Evolutionary conservation across 37 sponge, comb jelly and placozoan genomes (phyloP), one percentile per base, ranked within the genome.

Genomic region (Spongilla lacustris): DNA sequence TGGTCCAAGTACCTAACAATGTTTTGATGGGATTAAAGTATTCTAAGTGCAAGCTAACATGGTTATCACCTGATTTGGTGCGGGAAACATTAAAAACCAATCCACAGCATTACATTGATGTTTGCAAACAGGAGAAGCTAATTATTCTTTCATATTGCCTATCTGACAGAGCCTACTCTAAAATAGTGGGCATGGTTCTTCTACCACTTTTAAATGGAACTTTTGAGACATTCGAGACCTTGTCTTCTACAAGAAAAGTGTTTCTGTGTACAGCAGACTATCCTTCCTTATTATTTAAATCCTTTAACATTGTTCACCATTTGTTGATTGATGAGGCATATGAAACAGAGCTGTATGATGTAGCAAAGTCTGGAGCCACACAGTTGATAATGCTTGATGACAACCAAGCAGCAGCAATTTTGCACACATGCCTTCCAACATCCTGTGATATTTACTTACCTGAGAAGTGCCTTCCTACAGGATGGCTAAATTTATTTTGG

Each of bases 131-230:
- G 9, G 67, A 66, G 0, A 80, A 80, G 33, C 22, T 80, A 31
- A 32, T 66, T n/a, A 31, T 80, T 23, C 33, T 80, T 0, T 27
- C 25, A 30, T 80, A 80, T 67, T 80, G 81, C 28, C 68, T 80
- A 6, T 27, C 25, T 14, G 81, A 80, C 19, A 26, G 66, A 28
- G 2, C 26, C 12, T 80, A 80, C 26, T 0, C 28, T 24, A 67
- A 66, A 19, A 9, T 80, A 28, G 12, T 66, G 8, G 81, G 68
- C 11, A 19, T 80, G 17, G 27, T 17, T 21, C 33, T 80, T 50
- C 66, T 80, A 13, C 81, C 81, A 50, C 67, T 80, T 66, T 1
- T 32, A 0, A 66, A 66, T 66, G 68, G 68, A 27, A 22, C 67
- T 21, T 80, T 80, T 80, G 81, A 66, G 1, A 10, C 24, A 24